These are phyloP conservation scores for Thaumatotibia leucotreta DNA, from an alignment of 1,140 invertebrate genomes.

Conservation along the genomic window DNA sequence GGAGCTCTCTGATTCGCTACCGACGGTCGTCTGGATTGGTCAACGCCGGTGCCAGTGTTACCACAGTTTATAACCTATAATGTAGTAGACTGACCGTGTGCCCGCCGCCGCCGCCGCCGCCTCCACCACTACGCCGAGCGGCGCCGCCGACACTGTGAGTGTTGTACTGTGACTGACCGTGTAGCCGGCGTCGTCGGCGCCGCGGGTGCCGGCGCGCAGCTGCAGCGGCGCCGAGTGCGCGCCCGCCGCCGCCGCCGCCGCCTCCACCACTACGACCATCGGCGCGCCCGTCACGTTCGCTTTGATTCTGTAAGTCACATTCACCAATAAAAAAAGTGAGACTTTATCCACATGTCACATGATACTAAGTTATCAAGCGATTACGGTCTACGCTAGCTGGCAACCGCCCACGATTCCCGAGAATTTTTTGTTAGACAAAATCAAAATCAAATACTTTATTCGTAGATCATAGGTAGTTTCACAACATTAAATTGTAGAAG, in stretches of 20 bases:
- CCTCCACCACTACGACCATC: conserved; percentile 64
- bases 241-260: conserved; percentile 45
- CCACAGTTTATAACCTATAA: too few species aligned
- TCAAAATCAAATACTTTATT: too few species aligned
- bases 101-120: conserved; percentile 48
- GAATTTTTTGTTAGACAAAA: too few species aligned
- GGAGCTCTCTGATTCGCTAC: too few species aligned
- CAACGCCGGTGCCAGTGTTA: conserved; percentile 52
- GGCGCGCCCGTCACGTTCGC: conserved; percentile 50
- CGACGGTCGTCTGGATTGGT: too few species aligned
- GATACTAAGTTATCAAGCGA: too few species aligned
- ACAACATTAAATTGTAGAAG: too few species aligned
- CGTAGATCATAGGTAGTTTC: too few species aligned
- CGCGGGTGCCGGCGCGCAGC: conserved; percentile 54
- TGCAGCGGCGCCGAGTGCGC: conserved; percentile 56
- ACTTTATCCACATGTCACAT: background rate
- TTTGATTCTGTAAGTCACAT: conserved; percentile 45
- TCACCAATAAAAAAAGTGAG: background rate
- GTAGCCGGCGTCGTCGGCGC: conserved; percentile 48
- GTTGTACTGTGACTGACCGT: conserved; percentile 29
- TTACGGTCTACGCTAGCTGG: too few species aligned
- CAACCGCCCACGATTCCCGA: too few species aligned
- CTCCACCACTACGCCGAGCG: conserved; percentile 63
- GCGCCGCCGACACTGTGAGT: conserved; percentile 48
- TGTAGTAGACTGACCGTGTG: conserved; percentile 54